Conservation (phyloP, 2,113 vertebrate species). For the Apodemus speciosus region DNA sequence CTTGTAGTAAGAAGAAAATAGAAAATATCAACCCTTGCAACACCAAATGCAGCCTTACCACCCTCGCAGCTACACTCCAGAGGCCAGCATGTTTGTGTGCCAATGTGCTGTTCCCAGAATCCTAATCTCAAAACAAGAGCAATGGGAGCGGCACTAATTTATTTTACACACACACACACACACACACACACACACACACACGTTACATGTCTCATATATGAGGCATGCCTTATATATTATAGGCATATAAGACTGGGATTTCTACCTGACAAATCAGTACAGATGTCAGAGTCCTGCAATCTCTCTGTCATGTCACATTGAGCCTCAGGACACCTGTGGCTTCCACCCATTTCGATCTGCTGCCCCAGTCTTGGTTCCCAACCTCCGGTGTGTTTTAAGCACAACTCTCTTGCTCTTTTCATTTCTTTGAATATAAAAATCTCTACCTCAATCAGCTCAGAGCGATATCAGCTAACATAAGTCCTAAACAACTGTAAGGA, state of each 20-base stretch:
- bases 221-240: background rate
- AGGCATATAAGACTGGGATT: background rate
- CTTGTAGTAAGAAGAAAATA: constrained; percentile 24
- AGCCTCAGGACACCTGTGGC: background rate
- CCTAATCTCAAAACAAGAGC: background rate
- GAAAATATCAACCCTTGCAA: constrained; percentile 39
- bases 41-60: constrained; percentile 5
- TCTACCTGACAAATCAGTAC: constrained; percentile 34
- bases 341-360: background rate
- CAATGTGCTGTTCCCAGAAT: constrained; percentile 9
- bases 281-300: background rate
- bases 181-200: too few species aligned
- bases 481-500: background rate
- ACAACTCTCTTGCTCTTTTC: constrained; percentile 24
- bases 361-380: background rate
- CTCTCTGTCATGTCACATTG: background rate
- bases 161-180: too few species aligned
- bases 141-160: background rate
- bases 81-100: constrained; percentile 22
- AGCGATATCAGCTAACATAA: background rate
- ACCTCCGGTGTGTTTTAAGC: background rate
- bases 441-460: background rate
- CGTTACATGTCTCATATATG: background rate
- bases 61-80: background rate
- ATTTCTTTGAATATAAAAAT: constrained; percentile 46